Base-by-base conservation (phyloP, 2,797 vertebrate species). In the Thripadectes ignobilis region DNA sequence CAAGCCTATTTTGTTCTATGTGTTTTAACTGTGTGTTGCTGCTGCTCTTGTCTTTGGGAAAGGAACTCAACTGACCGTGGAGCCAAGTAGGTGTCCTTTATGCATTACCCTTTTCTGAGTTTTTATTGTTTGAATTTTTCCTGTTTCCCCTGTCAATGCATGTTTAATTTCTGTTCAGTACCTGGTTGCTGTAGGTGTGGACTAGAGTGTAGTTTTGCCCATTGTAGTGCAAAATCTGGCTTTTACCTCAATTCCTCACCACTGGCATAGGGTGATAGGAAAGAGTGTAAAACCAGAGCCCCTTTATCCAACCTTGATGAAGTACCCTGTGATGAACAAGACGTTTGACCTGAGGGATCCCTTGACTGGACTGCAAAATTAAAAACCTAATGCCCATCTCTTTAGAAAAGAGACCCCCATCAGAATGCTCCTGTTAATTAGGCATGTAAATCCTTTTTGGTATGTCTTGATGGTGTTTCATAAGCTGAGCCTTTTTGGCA, bases 41-140 rank as follows among this genome's bases (percentile, higher is more conserved):
- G 59, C 87, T 72, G 46, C 61, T 54, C 93, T 96, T 23, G 7
- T 91, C 22, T 95, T 95, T 27, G 94, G 92, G 23, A 75, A 57
- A 0, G 94, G 96, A 30, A 93, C 89, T 54, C 74, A 72, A n/a
- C 81, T 96, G 67, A 91, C 63, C 0, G 59, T 96, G 82, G 68
- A 93, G 36, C 82, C 95, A 85, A 51, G 94, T 96, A 92, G 3
- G 95, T 95, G 30, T 58, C 34, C n/a, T 51, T 74, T 45, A 32
- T 34, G 6, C 4, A 17, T 43, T 30, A 65, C 21, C 7, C 12
- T 91, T 63, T 78, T 46, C 66, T 75, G 29, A 48, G 11, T 38
- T 87, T 26, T 16, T 78, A 32, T 5, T 85, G 20, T 49, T 79
- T 75, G 14, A 7, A 49, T 75, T 87, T 34, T 9, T 9, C 21